Conservation (phyloP, 1,140 invertebrate species). For the Caenorhabditis latens region DNA sequence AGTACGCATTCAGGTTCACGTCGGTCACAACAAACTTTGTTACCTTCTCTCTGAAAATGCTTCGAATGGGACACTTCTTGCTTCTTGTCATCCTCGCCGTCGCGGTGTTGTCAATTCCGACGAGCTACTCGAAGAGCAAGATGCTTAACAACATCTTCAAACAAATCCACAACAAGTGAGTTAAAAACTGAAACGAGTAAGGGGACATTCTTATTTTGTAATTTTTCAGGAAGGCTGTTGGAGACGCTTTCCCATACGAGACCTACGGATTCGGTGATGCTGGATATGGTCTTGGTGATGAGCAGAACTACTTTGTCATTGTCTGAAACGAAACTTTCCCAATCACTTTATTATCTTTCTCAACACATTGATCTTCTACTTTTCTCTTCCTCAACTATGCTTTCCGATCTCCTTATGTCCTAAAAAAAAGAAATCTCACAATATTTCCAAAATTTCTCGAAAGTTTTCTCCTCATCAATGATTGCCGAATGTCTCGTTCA, state of each 20-base stretch:
- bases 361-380: neutral
- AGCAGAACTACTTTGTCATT: conserved; percentile 48
- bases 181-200: neutral
- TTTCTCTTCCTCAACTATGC: neutral
- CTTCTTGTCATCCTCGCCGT: conserved; percentile 38
- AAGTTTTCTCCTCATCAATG: conserved; percentile 1
- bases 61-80: conserved; percentile 41
- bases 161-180: conserved; percentile 60
- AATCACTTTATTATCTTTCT: neutral
- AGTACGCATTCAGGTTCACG: conserved; percentile 7
- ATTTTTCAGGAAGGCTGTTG: conserved; percentile 53
- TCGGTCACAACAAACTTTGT: neutral
- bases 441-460: neutral
- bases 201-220: neutral
- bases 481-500: neutral
- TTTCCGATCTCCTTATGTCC: neutral
- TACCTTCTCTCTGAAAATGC: neutral
- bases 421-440: too few relatives aligned
- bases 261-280: conserved; percentile 46
- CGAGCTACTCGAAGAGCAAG: conserved; percentile 58
- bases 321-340: neutral
- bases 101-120: conserved; percentile 48
- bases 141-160: conserved; percentile 58
- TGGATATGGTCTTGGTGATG: conserved; percentile 41
- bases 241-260: conserved; percentile 40